phyloP scores from a whole-genome alignment of 2,113 vertebrate species.

The Syrrhaptes paradoxus region DNA sequence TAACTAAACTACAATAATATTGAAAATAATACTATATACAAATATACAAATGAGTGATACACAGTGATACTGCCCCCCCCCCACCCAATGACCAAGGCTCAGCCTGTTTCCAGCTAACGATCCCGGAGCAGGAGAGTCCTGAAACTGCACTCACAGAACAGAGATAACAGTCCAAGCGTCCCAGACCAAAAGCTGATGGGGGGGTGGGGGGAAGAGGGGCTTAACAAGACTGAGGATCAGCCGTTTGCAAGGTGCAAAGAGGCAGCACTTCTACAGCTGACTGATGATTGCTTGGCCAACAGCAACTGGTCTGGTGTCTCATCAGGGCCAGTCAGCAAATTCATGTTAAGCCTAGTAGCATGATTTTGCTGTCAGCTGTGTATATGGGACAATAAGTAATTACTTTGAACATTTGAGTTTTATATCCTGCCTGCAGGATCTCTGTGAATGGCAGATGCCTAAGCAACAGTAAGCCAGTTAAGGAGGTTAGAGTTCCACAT shows the following conservation, averaged over 20 bases:
- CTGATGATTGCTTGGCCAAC: neutral
- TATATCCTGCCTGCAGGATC: neutral
- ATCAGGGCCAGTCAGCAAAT: neutral
- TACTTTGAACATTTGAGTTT: neutral
- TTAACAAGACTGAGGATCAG: neutral
- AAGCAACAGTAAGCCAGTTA: neutral
- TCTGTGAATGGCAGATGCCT: neutral
- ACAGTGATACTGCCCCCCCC: too few relatives aligned
- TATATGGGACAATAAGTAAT: neutral
- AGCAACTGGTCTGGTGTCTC: neutral
- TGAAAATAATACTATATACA: too few relatives aligned
- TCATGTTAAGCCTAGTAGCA: neutral
- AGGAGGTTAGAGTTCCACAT: neutral
- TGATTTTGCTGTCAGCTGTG: neutral
- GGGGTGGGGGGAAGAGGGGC: too few relatives aligned
- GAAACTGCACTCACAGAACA: too few relatives aligned
- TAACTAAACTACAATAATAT: too few relatives aligned
- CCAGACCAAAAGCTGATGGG: too few relatives aligned
- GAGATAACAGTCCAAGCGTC: too few relatives aligned
- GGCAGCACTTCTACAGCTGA: neutral
- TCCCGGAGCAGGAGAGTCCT: too few relatives aligned
- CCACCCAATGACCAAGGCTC: too few relatives aligned
- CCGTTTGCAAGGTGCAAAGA: neutral
- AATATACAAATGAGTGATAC: too few relatives aligned
- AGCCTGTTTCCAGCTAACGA: too few relatives aligned